Evolutionary conservation across 1,140 invertebrate genomes (phyloP), one percentile per base, ranked within the genome.

Genomic region (Hermatobates lingyangjiaoensis): DNA sequence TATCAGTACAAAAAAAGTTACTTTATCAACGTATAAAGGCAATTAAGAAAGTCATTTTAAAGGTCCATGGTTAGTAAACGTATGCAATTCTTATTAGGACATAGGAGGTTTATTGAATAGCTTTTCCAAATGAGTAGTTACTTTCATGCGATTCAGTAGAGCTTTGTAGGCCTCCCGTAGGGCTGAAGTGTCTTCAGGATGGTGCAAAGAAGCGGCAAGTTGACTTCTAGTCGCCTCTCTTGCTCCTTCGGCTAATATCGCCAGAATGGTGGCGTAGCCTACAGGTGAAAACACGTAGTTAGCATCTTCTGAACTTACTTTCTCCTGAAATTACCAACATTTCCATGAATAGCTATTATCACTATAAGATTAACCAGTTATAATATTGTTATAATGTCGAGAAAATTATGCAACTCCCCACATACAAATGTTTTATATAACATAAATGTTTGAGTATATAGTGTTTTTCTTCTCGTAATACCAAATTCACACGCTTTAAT

Each of bases 201-300:
- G 63, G 27, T 72, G 69, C n/a, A 78, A 64, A 12, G 71, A 70
- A 28, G 68, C 59, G 2, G 62, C 61, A 3, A 78, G 64, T 58
- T 78, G 73, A 34, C 68, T 61, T 50, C 68, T 69, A 1, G 76
- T 77, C 49, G 72, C 68, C 1, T 73, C 74, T 18, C 62, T 61
- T 0, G 75, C 70, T 20, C 74, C 76, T 63, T 77, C 74, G 0
- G 74, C 71, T 18, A 78, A 57, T 18, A 77, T 70, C 0, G 72
- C 74, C 24, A 78, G 58, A 45, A 77, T 74, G 3, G 71, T 65
- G 5, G 72, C 70, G 48, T 76, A 75, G 0, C 76, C 76, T 25
- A 78, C 60, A 0, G 76, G 76, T 1, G 75, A 77, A 51, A 76
- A 74, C n/a, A 74, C 75, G 52, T 74, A 68, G 48, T 78, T 76